These are phyloP conservation scores for Dicaeum eximium DNA, from an alignment of 2,113 vertebrate species.

Conservation along the genomic window DNA sequence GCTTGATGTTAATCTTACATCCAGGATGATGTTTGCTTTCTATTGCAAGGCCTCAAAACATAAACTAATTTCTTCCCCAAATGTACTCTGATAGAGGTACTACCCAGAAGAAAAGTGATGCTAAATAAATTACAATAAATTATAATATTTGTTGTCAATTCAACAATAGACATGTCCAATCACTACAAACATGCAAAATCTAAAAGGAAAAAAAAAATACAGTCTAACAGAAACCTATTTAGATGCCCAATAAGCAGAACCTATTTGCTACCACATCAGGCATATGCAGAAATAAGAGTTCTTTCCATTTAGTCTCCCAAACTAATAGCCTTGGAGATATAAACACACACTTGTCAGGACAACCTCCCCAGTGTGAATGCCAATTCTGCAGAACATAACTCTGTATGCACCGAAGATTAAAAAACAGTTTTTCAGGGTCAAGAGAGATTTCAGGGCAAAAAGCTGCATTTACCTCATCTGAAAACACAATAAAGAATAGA, in stretches of 20 bases:
- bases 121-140: neutral
- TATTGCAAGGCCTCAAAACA: neutral
- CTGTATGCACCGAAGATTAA: neutral
- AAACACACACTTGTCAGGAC: slow-evolving; percentile 49
- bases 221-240: neutral
- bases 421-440: slow-evolving; percentile 28
- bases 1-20: neutral
- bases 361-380: slow-evolving; percentile 31
- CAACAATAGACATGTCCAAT: neutral
- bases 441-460: slow-evolving; percentile 9
- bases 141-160: neutral
- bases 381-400: slow-evolving; percentile 44
- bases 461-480: neutral
- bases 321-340: slow-evolving; percentile 40
- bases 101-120: neutral
- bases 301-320: slow-evolving; percentile 51
- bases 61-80: neutral
- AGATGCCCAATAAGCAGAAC: neutral
- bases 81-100: neutral
- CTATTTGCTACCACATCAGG: slow-evolving; percentile 15
- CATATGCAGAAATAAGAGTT: slow-evolving; percentile 34
- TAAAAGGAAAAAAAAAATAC: neutral
- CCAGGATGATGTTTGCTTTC: neutral
- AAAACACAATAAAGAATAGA: neutral
- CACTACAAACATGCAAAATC: neutral